Base-by-base conservation (phyloP, 2,888 invertebrate species). In the Pyrochroa serraticornis region DNA sequence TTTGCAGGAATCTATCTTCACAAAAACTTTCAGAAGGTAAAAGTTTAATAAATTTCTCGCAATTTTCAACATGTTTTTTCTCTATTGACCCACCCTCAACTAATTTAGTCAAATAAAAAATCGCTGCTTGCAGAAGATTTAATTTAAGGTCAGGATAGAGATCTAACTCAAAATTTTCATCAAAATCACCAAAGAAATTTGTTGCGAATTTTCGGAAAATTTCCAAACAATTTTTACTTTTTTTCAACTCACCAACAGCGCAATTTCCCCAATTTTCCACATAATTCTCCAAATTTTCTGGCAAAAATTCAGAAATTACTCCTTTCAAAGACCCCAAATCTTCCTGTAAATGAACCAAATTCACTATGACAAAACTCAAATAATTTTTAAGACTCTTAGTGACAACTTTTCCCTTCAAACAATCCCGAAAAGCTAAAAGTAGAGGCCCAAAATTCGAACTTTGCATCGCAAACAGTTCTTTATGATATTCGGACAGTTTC, bases 291-390 rank as follows among this genome's bases (percentile, higher is more conserved):
- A 71, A 39, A 43, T 68, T 44, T 14, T 81, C 73, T 6, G 80
- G 77, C 45, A 83, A 69, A 13, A 73, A 50, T 66, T 82, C 81
- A n/a, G 80, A 77, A 39, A 83, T 78, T 42, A 86, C 71, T 32
- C 80, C 71, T 62, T 82, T 80, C 1, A 87, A 82, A 50, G 82
- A 68, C 44, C 81, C 79, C 0, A 83, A 82, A 1, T 81, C 79
- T 60, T 83, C 83, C 77, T 87, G 87, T 51, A 79, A 80, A 70
- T 88, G 87, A 22, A 87, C 79, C 63, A 87, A 80, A 75, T 86
- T 83, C n/a, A 82, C 71, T 7, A 81, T 60, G 35, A 81, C 80
- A 35, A 77, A 71, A 61, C 80, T 79, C 7, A 81, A 63, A 63
- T 83, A 86, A 65, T 74, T 75, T 63, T 77, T 73, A 66, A 60